Conservation (phyloP, 1,140 invertebrate species). For the Olivierus martensii region DNA sequence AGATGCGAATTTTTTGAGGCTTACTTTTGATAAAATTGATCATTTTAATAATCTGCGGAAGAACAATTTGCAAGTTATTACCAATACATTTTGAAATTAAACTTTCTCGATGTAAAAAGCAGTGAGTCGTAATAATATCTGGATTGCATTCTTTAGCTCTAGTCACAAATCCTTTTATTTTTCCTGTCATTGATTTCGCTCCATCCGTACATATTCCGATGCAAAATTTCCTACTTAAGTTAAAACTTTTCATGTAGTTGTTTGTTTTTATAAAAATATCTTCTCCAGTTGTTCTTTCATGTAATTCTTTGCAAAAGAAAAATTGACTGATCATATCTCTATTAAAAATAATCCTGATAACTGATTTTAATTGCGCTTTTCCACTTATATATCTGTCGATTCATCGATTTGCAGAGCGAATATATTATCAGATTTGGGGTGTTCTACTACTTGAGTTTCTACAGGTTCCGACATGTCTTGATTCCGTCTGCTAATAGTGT, state of each 20-base stretch:
- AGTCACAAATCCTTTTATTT: too few relatives aligned
- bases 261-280: neutral
- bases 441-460: neutral
- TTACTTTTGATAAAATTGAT: conserved; percentile 17
- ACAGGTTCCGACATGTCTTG: conserved; percentile 4
- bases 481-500: conserved; percentile 9
- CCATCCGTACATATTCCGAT: too few relatives aligned
- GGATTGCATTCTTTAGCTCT: too few relatives aligned
- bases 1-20: conserved; percentile 15
- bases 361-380: conserved; percentile 9
- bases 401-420: conserved; percentile 17
- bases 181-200: too few relatives aligned
- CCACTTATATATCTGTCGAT: conserved; percentile 13
- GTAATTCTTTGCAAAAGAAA: conserved; percentile 7
- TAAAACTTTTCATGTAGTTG: neutral
- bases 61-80: conserved; percentile 8
- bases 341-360: conserved; percentile 12
- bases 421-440: conserved; percentile 1
- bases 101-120: too few relatives aligned
- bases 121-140: too few relatives aligned
- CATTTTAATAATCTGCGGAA: conserved; percentile 14
- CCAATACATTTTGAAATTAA: too few relatives aligned
- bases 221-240: too few relatives aligned
- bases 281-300: neutral
- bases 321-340: conserved; percentile 13